A percentile compares a stretch with the other conserved stretches of the same genome.
phyloP scores from a whole-genome alignment of 2,888 invertebrate species.

The Xanthia icteritia region DNA sequence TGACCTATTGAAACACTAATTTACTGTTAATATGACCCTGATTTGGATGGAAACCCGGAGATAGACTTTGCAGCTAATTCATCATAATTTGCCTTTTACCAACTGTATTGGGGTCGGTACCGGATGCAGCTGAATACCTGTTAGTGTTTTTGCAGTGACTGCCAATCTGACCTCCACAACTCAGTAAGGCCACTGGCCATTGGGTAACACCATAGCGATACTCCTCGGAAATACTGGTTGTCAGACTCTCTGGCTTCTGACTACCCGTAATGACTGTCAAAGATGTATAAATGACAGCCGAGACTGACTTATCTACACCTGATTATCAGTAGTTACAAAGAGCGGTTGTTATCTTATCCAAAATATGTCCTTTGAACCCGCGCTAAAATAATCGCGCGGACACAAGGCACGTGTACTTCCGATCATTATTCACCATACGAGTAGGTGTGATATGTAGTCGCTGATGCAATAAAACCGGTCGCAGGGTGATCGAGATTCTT shows the following conservation, averaged over 20 bases:
- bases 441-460: background rate
- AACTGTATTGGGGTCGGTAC: background rate
- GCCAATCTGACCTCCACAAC: background rate
- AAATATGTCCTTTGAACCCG: conserved; percentile 3
- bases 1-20: conserved; percentile 11
- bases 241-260: background rate
- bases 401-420: conserved; percentile 14
- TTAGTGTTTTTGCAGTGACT: background rate
- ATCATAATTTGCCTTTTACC: background rate
- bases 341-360: conserved; percentile 8
- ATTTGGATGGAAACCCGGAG: background rate
- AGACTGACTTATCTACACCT: background rate
- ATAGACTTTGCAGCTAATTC: background rate
- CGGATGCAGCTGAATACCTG: background rate
- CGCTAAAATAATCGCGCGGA: background rate
- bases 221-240: background rate
- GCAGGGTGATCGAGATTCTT: conserved; percentile 9
- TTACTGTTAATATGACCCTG: background rate
- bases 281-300: too few species aligned
- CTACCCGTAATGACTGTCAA: background rate
- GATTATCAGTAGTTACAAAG: background rate
- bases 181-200: background rate
- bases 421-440: conserved; percentile 3
- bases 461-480: conserved; percentile 48
- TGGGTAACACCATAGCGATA: background rate